Evolutionary conservation across 2,797 vertebrate genomes (phyloP).

Genomic region (Acipenser transmontanus): DNA sequence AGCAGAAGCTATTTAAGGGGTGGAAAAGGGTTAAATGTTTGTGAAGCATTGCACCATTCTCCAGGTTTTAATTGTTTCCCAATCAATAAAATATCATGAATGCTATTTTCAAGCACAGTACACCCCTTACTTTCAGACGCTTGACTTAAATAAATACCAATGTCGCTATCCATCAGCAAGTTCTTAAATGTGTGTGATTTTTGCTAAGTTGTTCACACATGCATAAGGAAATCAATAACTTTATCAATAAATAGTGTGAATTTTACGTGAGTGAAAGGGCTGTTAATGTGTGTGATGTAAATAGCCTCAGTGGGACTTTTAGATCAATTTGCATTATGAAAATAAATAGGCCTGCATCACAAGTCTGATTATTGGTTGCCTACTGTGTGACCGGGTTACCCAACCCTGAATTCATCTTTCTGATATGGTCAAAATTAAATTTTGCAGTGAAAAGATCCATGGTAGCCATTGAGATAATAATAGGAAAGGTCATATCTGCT

Average conservation of each 20-base stretch:
- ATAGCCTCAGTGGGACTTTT: conserved; percentile 54
- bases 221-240: conserved; percentile 25
- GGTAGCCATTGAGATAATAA: neutral
- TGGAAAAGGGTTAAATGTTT: neutral
- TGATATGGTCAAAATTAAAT: conserved; percentile 15
- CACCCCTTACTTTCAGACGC: neutral
- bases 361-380: conserved; percentile 40
- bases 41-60: neutral
- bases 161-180: conserved; percentile 7
- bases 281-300: conserved; percentile 60
- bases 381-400: conserved; percentile 64
- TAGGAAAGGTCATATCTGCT: no score
- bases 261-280: conserved; percentile 16
- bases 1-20: neutral
- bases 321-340: conserved; percentile 71
- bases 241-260: conserved; percentile 11
- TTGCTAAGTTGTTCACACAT: conserved; percentile 10
- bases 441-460: neutral
- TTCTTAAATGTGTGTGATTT: conserved; percentile 17
- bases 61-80: conserved; percentile 3
- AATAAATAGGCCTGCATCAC: conserved; percentile 62
- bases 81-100: conserved; percentile 4
- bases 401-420: conserved; percentile 42
- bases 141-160: conserved; percentile 1
- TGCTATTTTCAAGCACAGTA: neutral